These are phyloP conservation scores for Lypha dubia DNA, from an alignment of 2,888 invertebrate species.

Conservation along the genomic window DNA sequence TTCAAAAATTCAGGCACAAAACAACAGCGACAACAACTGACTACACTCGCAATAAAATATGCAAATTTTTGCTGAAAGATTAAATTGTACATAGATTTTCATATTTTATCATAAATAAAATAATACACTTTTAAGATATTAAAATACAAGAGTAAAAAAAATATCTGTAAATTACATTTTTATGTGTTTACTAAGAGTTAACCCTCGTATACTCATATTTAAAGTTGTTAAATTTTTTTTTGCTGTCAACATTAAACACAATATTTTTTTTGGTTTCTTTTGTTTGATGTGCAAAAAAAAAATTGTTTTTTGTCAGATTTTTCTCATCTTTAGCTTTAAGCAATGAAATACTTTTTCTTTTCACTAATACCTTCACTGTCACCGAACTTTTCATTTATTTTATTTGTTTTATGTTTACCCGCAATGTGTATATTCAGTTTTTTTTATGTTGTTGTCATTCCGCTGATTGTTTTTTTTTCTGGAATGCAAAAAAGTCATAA, in stretches of 20 bases:
- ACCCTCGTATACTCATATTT: slow-evolving; percentile 2
- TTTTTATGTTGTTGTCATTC: slow-evolving; percentile 11
- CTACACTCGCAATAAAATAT: slow-evolving; percentile 44
- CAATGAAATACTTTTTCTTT: slow-evolving; percentile 32
- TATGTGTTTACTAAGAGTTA: background rate
- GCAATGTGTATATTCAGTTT: slow-evolving; percentile 28
- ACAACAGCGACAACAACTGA: background rate
- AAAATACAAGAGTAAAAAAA: background rate
- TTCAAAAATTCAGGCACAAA: slow-evolving; percentile 26
- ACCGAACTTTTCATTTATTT: slow-evolving; percentile 19
- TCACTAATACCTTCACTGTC: slow-evolving; percentile 32
- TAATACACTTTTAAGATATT: slow-evolving; percentile 33
- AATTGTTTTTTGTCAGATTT: background rate
- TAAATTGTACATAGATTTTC: slow-evolving; percentile 29
- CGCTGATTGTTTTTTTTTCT: slow-evolving; percentile 15
- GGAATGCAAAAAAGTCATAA: slow-evolving; percentile 64
- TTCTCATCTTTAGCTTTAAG: slow-evolving; percentile 39
- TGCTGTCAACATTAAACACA: slow-evolving; percentile 4
- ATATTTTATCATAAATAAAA: slow-evolving; percentile 31
- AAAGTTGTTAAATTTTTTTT: slow-evolving; percentile 9
- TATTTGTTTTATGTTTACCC: slow-evolving; percentile 35
- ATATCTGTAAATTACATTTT: background rate
- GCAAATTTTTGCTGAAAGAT: slow-evolving; percentile 48
- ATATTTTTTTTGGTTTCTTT: slow-evolving; percentile 5
- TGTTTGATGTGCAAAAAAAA: background rate